Evolutionary conservation across 1,140 invertebrate species (phyloP).

Genomic region (Argopecten irradians): DNA sequence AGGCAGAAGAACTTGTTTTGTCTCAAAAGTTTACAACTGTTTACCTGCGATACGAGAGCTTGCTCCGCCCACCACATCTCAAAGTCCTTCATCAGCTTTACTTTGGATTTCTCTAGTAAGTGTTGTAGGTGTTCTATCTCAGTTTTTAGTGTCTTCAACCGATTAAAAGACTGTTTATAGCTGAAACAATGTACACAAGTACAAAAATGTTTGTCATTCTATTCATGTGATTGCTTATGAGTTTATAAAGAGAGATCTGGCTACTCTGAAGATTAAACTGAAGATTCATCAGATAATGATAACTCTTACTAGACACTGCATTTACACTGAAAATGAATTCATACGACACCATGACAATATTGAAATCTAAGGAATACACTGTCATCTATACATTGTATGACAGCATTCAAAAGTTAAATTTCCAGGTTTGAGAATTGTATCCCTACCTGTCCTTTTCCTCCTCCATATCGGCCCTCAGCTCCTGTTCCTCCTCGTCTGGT

Average conservation of each 20-base stretch:
- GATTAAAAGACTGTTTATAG: constrained; percentile 73
- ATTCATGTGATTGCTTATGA: no score
- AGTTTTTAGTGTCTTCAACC: constrained; percentile 72
- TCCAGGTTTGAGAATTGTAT: no score
- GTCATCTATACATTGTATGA: no score
- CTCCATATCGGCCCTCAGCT: constrained; percentile 71
- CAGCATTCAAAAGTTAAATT: no score
- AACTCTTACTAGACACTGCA: no score
- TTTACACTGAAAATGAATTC: no score
- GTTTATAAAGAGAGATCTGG: no score
- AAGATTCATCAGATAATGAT: no score
- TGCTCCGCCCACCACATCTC: constrained; percentile 77
- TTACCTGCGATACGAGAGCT: constrained; percentile 55
- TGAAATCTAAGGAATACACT: no score
- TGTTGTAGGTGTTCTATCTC: constrained; percentile 77
- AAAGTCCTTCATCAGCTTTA: constrained; percentile 77
- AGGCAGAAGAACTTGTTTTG: neutral
- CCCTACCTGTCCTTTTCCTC: constrained; percentile 68
- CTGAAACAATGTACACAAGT: constrained; percentile 55
- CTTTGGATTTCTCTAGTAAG: constrained; percentile 75
- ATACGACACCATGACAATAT: no score
- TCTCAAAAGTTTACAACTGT: neutral
- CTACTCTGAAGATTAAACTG: no score
- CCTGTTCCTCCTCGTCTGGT: constrained; percentile 69
- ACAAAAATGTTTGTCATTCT: no score